These are phyloP conservation scores for Molothrus ater DNA, from an alignment of 2,797 vertebrate species.

Conservation along the genomic window DNA sequence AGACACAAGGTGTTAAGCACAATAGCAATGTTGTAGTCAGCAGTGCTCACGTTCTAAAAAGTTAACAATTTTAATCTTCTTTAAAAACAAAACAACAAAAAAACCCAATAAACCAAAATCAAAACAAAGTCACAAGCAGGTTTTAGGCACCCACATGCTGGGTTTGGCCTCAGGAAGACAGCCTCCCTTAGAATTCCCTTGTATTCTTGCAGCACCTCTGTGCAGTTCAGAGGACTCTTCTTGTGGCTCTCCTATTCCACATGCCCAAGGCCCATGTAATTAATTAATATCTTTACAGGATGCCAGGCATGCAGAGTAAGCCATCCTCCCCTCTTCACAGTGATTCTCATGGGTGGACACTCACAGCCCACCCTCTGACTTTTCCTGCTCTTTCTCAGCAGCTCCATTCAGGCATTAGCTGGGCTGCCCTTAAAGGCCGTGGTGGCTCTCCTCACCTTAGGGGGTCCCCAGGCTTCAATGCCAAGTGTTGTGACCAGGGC, in stretches of 20 bases:
- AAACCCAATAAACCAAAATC: not conserved
- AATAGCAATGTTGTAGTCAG: not conserved
- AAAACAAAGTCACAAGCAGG: not conserved
- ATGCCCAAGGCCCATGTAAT: not conserved
- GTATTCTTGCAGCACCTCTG: not conserved
- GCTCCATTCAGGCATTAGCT: not conserved
- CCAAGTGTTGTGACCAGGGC: not conserved
- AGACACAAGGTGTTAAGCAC: not conserved
- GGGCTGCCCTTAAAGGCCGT: not conserved
- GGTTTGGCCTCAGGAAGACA: not conserved
- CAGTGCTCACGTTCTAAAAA: not conserved
- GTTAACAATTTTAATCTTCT: not conserved
- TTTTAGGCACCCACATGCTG: not conserved
- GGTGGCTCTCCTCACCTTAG: not conserved
- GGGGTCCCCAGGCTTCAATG: not conserved
- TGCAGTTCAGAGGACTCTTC: not conserved
- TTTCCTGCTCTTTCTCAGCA: not conserved
- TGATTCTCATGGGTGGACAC: not conserved
- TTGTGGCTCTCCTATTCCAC: not conserved
- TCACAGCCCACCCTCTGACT: not conserved
- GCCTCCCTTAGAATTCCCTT: not conserved
- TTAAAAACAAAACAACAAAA: not conserved
- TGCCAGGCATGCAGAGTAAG: fast-evolving
- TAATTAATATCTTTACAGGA: not conserved
- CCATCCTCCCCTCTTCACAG: not conserved